Evolutionary conservation across 2,888 invertebrate genomes (phyloP).

Genomic region (Drosophila sordidapex): DNA sequence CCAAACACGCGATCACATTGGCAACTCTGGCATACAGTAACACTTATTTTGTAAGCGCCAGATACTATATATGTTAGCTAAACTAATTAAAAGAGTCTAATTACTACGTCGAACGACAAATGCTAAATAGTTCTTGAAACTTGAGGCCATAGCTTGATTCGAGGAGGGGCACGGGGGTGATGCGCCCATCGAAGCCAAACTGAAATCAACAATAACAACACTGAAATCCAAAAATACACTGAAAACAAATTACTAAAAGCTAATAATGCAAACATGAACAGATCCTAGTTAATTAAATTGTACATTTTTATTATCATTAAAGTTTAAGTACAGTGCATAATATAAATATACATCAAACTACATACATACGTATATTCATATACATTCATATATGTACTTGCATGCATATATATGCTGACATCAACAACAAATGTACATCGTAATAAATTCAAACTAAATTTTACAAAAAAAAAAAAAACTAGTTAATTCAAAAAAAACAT

Average conservation of each 20-base stretch:
- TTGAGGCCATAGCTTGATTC: conserved; percentile 34
- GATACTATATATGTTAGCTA: conserved; percentile 29
- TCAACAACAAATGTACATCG: conserved; percentile 67
- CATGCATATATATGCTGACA: conserved; percentile 38
- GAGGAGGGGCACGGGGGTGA: not conserved
- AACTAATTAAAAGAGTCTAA: conserved; percentile 46
- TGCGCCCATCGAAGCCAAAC: conserved; percentile 35
- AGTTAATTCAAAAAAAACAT: not conserved
- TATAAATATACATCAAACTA: conserved; percentile 42
- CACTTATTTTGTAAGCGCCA: conserved; percentile 55
- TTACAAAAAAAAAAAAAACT: conserved; percentile 55
- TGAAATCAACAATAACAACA: conserved; percentile 18
- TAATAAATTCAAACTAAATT: conserved; percentile 77
- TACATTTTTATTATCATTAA: conserved; percentile 78
- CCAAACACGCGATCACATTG: conserved; percentile 43
- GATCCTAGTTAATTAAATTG: conserved; percentile 79
- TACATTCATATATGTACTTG: conserved; percentile 20
- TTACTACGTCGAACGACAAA: conserved; percentile 28
- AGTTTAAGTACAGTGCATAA: conserved; percentile 68
- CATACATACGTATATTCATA: conserved; percentile 32
- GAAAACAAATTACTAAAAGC: conserved; percentile 31
- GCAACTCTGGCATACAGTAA: conserved; percentile 52
- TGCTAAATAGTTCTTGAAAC: conserved; percentile 28
- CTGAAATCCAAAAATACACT: conserved; percentile 25
- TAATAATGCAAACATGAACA: conserved; percentile 50